Percentiles rank a stretch among this genome's conserved stretches.
These are phyloP conservation scores for Trichonephila clavipes DNA, from an alignment of 1,140 invertebrate species.

Conservation along the genomic window DNA sequence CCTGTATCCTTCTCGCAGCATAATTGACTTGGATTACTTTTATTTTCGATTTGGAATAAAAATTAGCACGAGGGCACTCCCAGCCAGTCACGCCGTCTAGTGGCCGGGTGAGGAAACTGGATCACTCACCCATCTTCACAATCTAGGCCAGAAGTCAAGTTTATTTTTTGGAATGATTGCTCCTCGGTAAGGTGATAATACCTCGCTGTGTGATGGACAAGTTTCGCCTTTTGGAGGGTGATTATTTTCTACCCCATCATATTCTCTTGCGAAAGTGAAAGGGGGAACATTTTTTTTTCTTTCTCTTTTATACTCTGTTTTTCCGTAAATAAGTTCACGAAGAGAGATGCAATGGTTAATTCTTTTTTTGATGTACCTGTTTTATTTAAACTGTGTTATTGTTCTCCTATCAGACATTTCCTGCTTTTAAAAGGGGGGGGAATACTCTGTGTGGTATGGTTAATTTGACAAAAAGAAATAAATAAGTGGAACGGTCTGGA, in stretches of 20 bases:
- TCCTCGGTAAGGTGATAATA: background rate
- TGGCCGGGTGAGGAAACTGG: background rate
- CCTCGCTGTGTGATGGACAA: background rate
- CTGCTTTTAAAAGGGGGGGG: background rate
- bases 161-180: conserved; percentile 7
- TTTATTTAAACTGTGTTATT: background rate
- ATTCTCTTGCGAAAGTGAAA: background rate
- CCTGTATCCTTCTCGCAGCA: background rate
- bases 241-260: background rate
- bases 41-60: background rate
- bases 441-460: too few species aligned
- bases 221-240: background rate
- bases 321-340: background rate
- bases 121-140: background rate
- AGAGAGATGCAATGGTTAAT: background rate
- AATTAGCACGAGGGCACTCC: conserved; percentile 1
- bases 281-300: background rate
- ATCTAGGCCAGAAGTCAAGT: conserved; percentile 43
- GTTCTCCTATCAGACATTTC: background rate
- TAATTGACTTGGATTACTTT: conserved; percentile 2
- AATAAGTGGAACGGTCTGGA: too few species aligned
- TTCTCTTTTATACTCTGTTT: background rate
- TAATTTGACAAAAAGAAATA: too few species aligned
- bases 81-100: background rate
- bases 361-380: background rate